phyloP scores from a whole-genome alignment of 2,797 vertebrate genomes.

The Diglossa cyanea region DNA sequence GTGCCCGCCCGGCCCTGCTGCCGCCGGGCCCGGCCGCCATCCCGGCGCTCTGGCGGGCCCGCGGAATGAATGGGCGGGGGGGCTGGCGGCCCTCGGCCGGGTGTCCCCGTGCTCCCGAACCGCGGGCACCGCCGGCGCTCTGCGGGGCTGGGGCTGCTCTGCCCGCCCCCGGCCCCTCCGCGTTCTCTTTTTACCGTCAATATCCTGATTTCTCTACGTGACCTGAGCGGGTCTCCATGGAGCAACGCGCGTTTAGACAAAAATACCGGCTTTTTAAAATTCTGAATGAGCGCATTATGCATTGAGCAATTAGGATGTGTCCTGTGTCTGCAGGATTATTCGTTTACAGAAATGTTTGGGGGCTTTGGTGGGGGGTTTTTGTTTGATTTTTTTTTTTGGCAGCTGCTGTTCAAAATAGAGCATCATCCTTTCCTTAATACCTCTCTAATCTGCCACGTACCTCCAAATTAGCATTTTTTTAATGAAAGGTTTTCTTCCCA shows the following conservation, averaged over 20 bases:
- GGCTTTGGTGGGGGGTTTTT: background rate
- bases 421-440: background rate
- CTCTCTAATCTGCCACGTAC: accelerated
- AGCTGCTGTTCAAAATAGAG: background rate
- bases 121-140: no score
- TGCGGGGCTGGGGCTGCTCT: accelerated
- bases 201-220: accelerated
- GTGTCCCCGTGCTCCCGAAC: background rate
- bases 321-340: background rate
- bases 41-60: background rate
- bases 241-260: background rate
- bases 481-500: background rate
- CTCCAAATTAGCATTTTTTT: accelerated
- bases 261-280: background rate
- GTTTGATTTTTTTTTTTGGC: background rate
- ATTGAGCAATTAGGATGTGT: accelerated
- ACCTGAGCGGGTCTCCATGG: background rate
- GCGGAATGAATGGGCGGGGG: background rate
- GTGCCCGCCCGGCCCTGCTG: background rate
- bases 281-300: background rate
- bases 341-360: no score
- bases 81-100: background rate
- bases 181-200: accelerated
- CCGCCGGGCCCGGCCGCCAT: background rate
- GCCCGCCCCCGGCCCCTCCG: background rate